Percentiles rank a stretch among this genome's conserved stretches.
phyloP scores from a whole-genome alignment of 2,888 invertebrate species.

The Neria commutata region DNA sequence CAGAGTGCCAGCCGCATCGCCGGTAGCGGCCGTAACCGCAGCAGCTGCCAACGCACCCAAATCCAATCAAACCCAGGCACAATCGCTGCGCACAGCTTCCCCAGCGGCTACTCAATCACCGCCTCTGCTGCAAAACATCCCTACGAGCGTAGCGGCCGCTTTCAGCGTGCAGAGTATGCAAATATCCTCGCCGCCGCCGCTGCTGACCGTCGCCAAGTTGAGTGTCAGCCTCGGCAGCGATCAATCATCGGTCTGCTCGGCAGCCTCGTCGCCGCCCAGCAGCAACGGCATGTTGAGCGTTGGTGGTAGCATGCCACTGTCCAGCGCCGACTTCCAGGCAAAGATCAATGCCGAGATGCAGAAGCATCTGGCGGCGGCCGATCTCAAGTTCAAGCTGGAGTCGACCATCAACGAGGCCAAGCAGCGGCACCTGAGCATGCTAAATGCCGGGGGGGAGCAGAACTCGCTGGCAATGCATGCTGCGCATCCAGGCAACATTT shows the following conservation, averaged over 20 bases:
- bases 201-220: slow-evolving; percentile 46
- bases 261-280: slow-evolving; percentile 50
- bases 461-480: slow-evolving; percentile 43
- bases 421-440: slow-evolving; percentile 44
- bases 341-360: slow-evolving; percentile 61
- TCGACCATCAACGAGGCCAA: slow-evolving; percentile 52
- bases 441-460: slow-evolving; percentile 37
- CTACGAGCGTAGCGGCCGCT: slow-evolving; percentile 12
- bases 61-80: slow-evolving; percentile 43
- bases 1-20: slow-evolving; percentile 19
- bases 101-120: slow-evolving; percentile 41
- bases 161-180: slow-evolving; percentile 42
- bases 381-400: slow-evolving; percentile 57
- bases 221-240: slow-evolving; percentile 39
- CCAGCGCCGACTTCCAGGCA: slow-evolving; percentile 54
- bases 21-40: slow-evolving; percentile 5
- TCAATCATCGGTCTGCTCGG: slow-evolving; percentile 47
- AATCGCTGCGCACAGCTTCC: slow-evolving; percentile 43
- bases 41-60: slow-evolving; percentile 20
- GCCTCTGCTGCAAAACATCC: slow-evolving; percentile 37
- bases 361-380: slow-evolving; percentile 57
- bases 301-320: slow-evolving; percentile 27
- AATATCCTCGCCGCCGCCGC: slow-evolving; percentile 54
- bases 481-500: slow-evolving; percentile 32
- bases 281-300: slow-evolving; percentile 21